phyloP scores from a whole-genome alignment of 2,888 invertebrate species.

The Trypoxylon attenuatum region DNA sequence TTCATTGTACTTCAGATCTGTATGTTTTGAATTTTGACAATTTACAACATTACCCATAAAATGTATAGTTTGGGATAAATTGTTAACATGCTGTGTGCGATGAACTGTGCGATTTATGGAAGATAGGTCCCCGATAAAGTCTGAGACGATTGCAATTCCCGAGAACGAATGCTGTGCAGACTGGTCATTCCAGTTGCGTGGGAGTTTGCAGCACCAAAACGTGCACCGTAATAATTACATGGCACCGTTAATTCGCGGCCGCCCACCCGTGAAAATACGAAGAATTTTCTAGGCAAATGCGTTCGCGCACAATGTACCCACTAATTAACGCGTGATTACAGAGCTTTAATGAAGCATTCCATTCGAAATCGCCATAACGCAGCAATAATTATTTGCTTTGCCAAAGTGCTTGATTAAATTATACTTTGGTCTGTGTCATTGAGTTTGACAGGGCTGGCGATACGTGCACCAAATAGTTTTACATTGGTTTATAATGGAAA shows the following conservation, averaged over 20 bases:
- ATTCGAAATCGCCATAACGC: constrained; percentile 41
- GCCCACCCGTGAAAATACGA: constrained; percentile 11
- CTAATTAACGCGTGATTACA: constrained; percentile 43
- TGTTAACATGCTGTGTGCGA: too few species aligned
- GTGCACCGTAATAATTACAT: constrained; percentile 31
- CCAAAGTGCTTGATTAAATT: constrained; percentile 26
- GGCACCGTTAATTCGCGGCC: constrained; percentile 29
- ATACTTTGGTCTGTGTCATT: too few species aligned
- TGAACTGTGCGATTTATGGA: too few species aligned
- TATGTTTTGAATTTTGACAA: too few species aligned
- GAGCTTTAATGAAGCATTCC: constrained; percentile 48
- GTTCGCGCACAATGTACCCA: constrained; percentile 13
- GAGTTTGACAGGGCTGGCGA: background rate
- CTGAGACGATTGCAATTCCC: too few species aligned
- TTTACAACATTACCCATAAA: too few species aligned
- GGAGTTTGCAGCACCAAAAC: constrained; percentile 21
- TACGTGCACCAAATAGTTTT: background rate
- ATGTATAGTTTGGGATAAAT: too few species aligned
- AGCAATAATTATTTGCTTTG: constrained; percentile 51
- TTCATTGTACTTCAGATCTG: too few species aligned
- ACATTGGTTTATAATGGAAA: too few species aligned
- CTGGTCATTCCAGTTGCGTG: too few species aligned
- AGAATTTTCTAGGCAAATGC: constrained; percentile 34
- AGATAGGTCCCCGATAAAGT: too few species aligned
- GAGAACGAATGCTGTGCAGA: too few species aligned